Evolutionary conservation across 53 echinoderm and acorn worm species (phyloP).

Genomic region (Pentamera pediparva): DNA sequence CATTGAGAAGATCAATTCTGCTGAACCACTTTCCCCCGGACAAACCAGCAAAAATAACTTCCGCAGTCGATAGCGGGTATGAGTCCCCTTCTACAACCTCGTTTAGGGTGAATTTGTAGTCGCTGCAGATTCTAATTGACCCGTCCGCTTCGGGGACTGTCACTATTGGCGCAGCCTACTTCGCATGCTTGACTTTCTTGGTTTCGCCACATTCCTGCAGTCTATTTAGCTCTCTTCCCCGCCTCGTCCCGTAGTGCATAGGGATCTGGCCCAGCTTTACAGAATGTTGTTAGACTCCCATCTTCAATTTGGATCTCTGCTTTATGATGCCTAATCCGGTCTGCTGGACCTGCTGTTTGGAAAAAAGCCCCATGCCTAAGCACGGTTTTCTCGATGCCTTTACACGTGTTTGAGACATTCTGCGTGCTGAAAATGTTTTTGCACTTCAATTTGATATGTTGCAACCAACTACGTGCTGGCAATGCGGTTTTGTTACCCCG

Average conservation of each 20-base stretch:
- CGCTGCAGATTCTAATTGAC: slow-evolving; percentile 4
- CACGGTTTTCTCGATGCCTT: neutral
- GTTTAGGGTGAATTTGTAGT: slow-evolving; percentile 23
- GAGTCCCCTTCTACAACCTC: slow-evolving; percentile 18
- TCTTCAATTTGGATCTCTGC: slow-evolving; percentile 32
- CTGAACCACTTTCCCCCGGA: slow-evolving; percentile 38
- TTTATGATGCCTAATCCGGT: slow-evolving; percentile 18
- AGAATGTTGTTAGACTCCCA: slow-evolving; percentile 22
- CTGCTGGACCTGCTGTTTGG: neutral
- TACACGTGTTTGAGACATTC: slow-evolving; percentile 29
- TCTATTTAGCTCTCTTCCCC: slow-evolving; percentile 28
- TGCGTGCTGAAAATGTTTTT: slow-evolving; percentile 28
- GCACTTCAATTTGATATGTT: slow-evolving; percentile 24
- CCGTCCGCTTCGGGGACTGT: slow-evolving; percentile 34
- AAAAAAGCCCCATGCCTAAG: neutral
- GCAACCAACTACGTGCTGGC: slow-evolving; percentile 35
- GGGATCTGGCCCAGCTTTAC: slow-evolving; percentile 39
- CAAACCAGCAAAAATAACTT: slow-evolving; percentile 42
- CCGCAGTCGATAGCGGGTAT: slow-evolving; percentile 12
- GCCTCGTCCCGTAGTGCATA: slow-evolving; percentile 38
- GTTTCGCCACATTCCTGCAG: slow-evolving; percentile 29
- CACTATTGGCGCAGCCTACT: slow-evolving; percentile 34
- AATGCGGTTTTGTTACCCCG: slow-evolving; percentile 8
- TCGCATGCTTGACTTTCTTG: slow-evolving; percentile 27
- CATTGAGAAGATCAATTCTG: slow-evolving; percentile 47